phyloP scores from a whole-genome alignment of 1,140 invertebrate species.

The Heliothis virescens region DNA sequence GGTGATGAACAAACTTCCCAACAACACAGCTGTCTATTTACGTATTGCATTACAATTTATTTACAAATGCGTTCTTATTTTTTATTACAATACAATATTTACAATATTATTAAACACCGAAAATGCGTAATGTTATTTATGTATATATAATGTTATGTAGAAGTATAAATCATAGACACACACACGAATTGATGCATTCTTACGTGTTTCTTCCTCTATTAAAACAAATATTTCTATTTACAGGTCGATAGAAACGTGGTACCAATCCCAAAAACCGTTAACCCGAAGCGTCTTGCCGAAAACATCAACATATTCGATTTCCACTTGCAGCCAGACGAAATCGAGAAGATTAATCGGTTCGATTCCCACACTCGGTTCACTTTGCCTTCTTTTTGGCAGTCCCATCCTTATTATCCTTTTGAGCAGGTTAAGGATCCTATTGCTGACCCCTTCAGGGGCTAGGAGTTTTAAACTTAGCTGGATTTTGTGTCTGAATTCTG shows the following conservation, averaged over 20 bases:
- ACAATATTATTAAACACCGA: no score
- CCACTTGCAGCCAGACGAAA: conserved; percentile 87
- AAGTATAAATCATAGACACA: no score
- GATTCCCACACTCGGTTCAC: conserved; percentile 65
- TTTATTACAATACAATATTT: no score
- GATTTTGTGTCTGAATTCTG: no score
- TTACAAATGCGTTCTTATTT: no score
- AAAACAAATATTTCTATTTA: conserved; percentile 16
- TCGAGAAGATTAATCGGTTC: conserved; percentile 64
- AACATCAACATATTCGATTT: conserved; percentile 95
- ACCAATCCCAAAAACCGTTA: conserved; percentile 94
- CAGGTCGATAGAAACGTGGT: conserved; percentile 92
- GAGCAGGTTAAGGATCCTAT: conserved; percentile 71
- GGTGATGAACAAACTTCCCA: no score
- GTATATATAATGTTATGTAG: no score
- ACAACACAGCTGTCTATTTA: no score
- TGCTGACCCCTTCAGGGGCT: conserved; percentile 61
- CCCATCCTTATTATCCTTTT: conserved; percentile 76
- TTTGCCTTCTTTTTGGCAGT: conserved; percentile 77
- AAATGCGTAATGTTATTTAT: no score
- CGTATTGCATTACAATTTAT: no score
- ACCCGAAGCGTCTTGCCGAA: conserved; percentile 90
- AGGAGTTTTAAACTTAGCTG: neutral
- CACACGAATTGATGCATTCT: no score
- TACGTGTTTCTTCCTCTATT: neutral